Base-by-base conservation (phyloP, 2,113 vertebrate species). In the Semnornis frantzii region DNA sequence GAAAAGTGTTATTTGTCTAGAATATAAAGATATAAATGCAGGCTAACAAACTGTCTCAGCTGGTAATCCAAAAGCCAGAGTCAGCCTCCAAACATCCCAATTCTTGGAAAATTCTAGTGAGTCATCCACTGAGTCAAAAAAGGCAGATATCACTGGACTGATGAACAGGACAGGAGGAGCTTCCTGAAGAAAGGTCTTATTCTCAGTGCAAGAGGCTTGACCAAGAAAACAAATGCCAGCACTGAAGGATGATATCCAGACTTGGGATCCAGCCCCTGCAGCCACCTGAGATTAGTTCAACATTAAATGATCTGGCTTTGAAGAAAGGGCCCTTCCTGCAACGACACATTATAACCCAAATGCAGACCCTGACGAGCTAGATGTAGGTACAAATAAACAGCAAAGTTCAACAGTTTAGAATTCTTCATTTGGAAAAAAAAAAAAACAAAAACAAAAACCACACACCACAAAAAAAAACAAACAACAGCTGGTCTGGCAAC, bases 91-190 rank as follows among this genome's bases (percentile, higher is more conserved):
- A 69, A 19, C 15, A 19, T 3, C 39, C 63, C 17, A 24, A 28
- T 2, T n/a, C 55, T 21, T 8, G 4, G 70, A 50, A 23, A 80
- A 55, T 27, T 52, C 68, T 54, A 46, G 12, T 0, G 1, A 55
- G 74, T 8, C 31, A 73, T 15, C 24, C 44, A 15, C 23, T 25
- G 23, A 13, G 50, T 7, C 12, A 54, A 31, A 23, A 69, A 48
- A 75, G 66, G 12, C 42, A 21, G 15, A 12, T 18, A 2, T 8
- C 19, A 33, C 17, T 8, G 15, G 15, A 42, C 14, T 59, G 28
- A 25, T 2, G 16, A 8, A 25, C 10, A 48, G 20, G 12, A 73
- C 3, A 6, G 55, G 27, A 78, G 10, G 4, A 46, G 25, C 21
- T n/a, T 11, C 13, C 46, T 16, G 16, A 12, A 37, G 5, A 42